Conservation (phyloP, 23 tunicate genomes). For the Aplidium turbinatum region DNA sequence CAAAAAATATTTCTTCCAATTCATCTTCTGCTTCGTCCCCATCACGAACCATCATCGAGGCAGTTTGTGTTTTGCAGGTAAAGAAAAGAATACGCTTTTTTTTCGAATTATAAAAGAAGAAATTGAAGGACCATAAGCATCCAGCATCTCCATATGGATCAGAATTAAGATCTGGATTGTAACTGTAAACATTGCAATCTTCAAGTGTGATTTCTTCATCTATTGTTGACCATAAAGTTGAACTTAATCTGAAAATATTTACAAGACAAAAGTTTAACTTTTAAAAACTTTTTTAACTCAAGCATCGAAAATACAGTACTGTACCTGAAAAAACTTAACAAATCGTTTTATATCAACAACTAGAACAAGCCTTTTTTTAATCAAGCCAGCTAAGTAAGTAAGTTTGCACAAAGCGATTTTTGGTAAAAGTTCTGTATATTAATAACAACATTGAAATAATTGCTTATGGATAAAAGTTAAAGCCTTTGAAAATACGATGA, state of each 20-base stretch:
- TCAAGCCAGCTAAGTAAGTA: no score
- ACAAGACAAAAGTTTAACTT: no score
- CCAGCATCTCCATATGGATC: constrained; percentile 96
- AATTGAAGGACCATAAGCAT: constrained; percentile 91
- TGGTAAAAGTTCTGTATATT: no score
- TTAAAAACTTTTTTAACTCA: no score
- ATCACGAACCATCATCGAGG: neutral
- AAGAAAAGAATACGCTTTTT: constrained; percentile 91
- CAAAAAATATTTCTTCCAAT: neutral
- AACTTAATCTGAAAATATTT: constrained; percentile 38
- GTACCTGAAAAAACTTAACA: no score
- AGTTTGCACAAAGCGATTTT: no score
- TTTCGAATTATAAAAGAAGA: constrained; percentile 88
- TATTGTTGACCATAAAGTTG: constrained; percentile 75
- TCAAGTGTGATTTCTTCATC: constrained; percentile 79
- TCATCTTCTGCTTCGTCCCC: constrained; percentile 2
- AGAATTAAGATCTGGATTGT: constrained; percentile 96
- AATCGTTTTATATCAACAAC: no score
- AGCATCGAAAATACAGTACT: no score
- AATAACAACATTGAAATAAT: no score
- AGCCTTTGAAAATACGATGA: no score
- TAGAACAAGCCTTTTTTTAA: no score
- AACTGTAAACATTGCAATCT: constrained; percentile 88
- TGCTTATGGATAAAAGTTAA: no score
- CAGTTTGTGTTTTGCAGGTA: constrained; percentile 75